These are phyloP conservation scores for Venustaconcha ellipsiformis DNA, from an alignment of 1,140 invertebrate species.

Conservation along the genomic window DNA sequence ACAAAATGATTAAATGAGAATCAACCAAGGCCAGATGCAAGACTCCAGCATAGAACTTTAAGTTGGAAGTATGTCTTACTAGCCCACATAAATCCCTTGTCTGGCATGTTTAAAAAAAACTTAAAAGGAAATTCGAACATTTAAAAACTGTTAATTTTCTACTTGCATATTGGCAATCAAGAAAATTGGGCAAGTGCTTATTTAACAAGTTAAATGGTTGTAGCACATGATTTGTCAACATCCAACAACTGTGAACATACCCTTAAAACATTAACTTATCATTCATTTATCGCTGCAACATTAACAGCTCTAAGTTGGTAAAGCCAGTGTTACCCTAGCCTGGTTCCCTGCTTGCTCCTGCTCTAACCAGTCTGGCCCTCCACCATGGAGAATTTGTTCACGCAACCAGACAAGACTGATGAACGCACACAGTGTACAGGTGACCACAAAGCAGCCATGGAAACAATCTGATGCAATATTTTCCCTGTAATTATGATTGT, in stretches of 20 bases:
- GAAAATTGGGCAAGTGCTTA: too few relatives aligned
- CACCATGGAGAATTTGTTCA: constrained; percentile 98
- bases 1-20: too few relatives aligned
- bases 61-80: too few relatives aligned
- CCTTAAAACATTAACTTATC: not conserved
- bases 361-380: constrained; percentile 93
- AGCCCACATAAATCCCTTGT: too few relatives aligned
- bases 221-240: not conserved
- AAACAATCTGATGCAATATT: constrained; percentile 94
- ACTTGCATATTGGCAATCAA: too few relatives aligned
- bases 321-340: constrained; percentile 38
- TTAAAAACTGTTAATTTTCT: too few relatives aligned
- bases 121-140: too few relatives aligned
- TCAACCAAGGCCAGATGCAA: too few relatives aligned
- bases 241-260: not conserved
- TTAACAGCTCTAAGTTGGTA: too few relatives aligned
- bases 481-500: constrained; percentile 73
- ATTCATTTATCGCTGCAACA: too few relatives aligned
- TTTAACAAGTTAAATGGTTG: not conserved
- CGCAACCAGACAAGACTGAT: constrained; percentile 95
- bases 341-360: constrained; percentile 71
- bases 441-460: constrained; percentile 96
- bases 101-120: too few relatives aligned
- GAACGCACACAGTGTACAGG: constrained; percentile 96
- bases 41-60: too few relatives aligned